These are phyloP conservation scores for Spheniscus mendiculus DNA, from an alignment of 2,113 vertebrate genomes.

Conservation along the genomic window DNA sequence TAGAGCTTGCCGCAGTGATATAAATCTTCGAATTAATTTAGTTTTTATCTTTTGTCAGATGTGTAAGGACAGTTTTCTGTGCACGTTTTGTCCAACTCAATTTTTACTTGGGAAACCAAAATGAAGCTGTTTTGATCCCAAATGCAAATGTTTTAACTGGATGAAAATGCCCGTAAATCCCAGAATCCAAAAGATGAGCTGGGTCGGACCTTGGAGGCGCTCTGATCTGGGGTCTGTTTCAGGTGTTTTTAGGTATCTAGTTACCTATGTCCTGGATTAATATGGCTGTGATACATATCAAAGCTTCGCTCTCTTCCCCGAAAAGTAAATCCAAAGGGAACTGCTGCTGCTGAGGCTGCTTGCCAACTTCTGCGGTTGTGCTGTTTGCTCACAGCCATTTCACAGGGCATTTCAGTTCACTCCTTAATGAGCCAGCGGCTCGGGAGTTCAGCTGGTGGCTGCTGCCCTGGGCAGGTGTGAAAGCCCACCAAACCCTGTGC, in stretches of 20 bases:
- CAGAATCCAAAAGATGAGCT: not conserved
- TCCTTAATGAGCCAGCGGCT: not conserved
- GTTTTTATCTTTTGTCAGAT: not conserved
- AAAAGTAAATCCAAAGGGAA: not conserved
- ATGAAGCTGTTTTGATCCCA: not conserved
- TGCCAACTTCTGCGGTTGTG: not conserved
- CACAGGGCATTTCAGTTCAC: not conserved
- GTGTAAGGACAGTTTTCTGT: not conserved
- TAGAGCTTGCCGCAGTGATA: not conserved
- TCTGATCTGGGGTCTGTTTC: not conserved
- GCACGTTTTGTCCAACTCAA: not conserved
- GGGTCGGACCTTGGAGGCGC: not conserved
- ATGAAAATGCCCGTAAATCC: not conserved
- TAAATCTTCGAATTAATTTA: not conserved
- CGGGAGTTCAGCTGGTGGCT: not conserved
- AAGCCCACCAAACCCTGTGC: not conserved
- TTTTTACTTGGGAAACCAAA: not conserved
- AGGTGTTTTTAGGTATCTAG: not conserved
- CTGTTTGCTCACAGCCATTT: not conserved
- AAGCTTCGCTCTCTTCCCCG: not conserved
- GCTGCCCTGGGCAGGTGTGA: not conserved
- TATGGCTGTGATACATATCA: fast-evolving
- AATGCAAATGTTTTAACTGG: not conserved
- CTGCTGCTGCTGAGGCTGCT: not conserved
- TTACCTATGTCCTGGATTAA: not conserved